Percentiles rank a stretch among this genome's conserved stretches.
Conservation (phyloP, 2,113 vertebrate genomes). For the Amphiprion ocellaris region DNA sequence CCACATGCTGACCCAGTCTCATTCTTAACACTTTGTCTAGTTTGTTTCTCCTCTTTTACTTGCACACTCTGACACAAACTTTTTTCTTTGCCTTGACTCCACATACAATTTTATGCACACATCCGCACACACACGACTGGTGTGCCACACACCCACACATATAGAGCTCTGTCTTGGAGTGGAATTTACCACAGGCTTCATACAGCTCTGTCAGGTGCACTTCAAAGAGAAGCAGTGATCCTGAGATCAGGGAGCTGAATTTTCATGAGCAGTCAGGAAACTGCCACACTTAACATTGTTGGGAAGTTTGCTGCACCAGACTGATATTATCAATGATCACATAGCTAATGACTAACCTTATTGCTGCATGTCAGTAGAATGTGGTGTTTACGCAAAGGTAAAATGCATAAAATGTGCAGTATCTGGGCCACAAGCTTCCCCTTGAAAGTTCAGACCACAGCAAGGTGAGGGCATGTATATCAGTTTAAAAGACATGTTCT, state of each 20-base stretch:
- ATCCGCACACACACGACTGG: neutral
- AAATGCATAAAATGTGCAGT: conserved; percentile 16
- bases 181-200: conserved; percentile 44
- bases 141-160: conserved; percentile 1
- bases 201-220: conserved; percentile 58
- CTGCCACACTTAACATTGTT: conserved; percentile 39
- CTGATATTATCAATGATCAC: conserved; percentile 21
- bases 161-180: conserved; percentile 31
- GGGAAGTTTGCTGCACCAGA: neutral
- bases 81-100: conserved; percentile 42
- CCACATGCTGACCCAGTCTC: conserved; percentile 63
- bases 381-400: conserved; percentile 1
- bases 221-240: conserved; percentile 62
- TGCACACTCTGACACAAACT: conserved; percentile 51
- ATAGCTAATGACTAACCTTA: neutral
- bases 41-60: conserved; percentile 42
- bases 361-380: neutral
- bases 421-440: neutral
- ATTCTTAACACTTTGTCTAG: conserved; percentile 45
- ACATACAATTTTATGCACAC: conserved; percentile 8
- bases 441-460: neutral
- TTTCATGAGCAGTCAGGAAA: conserved; percentile 51
- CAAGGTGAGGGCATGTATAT: neutral
- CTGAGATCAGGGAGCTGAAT: conserved; percentile 60
- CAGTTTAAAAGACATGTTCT: conserved; percentile 16